Conservation (phyloP, 1,140 invertebrate species). For the Pemphigus obesinymphae region DNA sequence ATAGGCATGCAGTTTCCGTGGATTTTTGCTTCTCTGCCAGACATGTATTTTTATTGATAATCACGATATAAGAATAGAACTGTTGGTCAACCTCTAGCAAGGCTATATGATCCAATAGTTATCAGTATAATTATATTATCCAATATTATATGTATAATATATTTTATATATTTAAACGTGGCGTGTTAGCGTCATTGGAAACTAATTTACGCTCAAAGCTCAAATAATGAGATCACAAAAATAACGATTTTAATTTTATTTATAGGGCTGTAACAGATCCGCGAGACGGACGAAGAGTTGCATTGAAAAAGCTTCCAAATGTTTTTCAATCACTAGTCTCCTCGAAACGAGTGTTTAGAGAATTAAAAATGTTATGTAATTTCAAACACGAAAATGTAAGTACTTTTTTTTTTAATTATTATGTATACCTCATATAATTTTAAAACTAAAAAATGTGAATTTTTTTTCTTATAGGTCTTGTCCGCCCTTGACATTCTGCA, state of each 20-base stretch:
- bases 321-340: slow-evolving; percentile 99
- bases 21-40: slow-evolving; percentile 32
- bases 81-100: slow-evolving; percentile 7
- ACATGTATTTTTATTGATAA: slow-evolving; percentile 7
- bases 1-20: background rate
- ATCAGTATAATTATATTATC: background rate
- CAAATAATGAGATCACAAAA: background rate
- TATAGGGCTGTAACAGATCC: slow-evolving; percentile 98
- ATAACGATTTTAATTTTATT: slow-evolving; percentile 50
- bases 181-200: background rate
- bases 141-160: background rate
- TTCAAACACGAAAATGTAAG: slow-evolving; percentile 99
- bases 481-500: slow-evolving; percentile 93
- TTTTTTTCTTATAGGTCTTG: slow-evolving; percentile 69
- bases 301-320: slow-evolving; percentile 99
- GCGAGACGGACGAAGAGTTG: slow-evolving; percentile 93
- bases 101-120: background rate
- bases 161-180: background rate
- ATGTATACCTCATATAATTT: too few relatives aligned
- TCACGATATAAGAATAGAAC: slow-evolving; percentile 11
- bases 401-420: slow-evolving; percentile 45
- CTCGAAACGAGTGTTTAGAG: slow-evolving; percentile 94
- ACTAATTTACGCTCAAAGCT: background rate
- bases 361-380: slow-evolving; percentile 98
- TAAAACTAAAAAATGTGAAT: slow-evolving; percentile 21